Evolutionary conservation across 2,888 invertebrate species (phyloP).

Genomic region (Diarsia rubi): DNA sequence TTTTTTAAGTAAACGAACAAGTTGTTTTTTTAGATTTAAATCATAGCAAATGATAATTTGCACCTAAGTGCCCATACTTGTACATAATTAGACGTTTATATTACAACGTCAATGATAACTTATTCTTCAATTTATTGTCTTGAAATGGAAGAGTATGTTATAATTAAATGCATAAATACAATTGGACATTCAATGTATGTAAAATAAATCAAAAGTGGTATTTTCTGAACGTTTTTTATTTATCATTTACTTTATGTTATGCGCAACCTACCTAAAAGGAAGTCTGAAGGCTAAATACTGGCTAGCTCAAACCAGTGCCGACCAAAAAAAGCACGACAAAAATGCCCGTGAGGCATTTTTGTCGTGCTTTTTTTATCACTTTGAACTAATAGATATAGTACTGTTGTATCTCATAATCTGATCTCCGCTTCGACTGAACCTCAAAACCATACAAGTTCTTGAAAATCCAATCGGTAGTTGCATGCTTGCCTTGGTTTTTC

Average conservation of each 20-base stretch:
- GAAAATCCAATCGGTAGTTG: too few species aligned
- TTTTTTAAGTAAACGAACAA: slow-evolving; percentile 66
- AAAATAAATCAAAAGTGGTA: slow-evolving; percentile 69
- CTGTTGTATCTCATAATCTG: too few species aligned
- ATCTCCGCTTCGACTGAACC: too few species aligned
- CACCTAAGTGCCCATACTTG: slow-evolving; percentile 82
- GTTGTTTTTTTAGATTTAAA: slow-evolving; percentile 63
- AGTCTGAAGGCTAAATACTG: too few species aligned
- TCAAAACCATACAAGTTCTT: too few species aligned
- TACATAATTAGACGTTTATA: slow-evolving; percentile 70
- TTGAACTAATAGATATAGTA: too few species aligned
- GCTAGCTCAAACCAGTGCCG: background rate
- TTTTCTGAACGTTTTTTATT: slow-evolving; percentile 46
- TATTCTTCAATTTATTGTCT: slow-evolving; percentile 52
- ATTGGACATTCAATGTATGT: slow-evolving; percentile 69
- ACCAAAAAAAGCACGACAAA: too few species aligned
- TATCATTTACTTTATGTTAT: background rate
- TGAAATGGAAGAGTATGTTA: slow-evolving; percentile 55
- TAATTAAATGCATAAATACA: slow-evolving; percentile 64
- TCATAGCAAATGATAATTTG: slow-evolving; percentile 78
- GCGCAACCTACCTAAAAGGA: background rate
- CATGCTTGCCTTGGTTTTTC: too few species aligned
- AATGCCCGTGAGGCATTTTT: too few species aligned
- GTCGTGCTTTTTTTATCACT: too few species aligned
- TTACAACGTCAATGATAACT: slow-evolving; percentile 67